These are phyloP conservation scores for rabbit (Oryctolagus cuniculus) DNA, from an alignment of 2,113 vertebrate genomes.

Conservation along the genomic window DNA sequence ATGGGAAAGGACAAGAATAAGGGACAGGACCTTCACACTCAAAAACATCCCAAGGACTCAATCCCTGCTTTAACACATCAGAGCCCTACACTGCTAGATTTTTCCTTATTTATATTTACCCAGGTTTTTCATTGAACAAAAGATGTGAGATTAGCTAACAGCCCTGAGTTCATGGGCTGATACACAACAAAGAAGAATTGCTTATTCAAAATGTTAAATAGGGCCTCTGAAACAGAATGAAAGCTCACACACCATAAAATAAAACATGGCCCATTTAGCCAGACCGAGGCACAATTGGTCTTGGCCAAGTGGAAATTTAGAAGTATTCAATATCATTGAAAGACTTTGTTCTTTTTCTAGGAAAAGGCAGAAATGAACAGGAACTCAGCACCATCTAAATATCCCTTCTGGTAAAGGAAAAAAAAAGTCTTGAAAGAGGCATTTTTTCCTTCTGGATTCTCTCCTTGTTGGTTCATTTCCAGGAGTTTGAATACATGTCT, in stretches of 20 bases:
- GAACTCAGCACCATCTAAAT: not conserved
- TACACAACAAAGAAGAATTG: constrained; percentile 41
- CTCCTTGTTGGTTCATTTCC: not conserved
- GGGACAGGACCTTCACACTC: not conserved
- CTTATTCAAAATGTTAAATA: constrained; percentile 58
- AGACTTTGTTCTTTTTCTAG: constrained; percentile 47
- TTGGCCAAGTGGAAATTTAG: constrained; percentile 46
- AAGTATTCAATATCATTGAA: constrained; percentile 64
- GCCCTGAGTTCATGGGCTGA: not conserved
- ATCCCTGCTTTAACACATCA: not conserved
- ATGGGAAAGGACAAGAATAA: not conserved
- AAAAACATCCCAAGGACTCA: not conserved
- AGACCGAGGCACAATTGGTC: not conserved
- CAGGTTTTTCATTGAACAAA: constrained; percentile 17
- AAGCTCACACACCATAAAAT: constrained; percentile 10
- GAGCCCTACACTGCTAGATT: not conserved
- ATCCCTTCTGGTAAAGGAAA: not conserved
- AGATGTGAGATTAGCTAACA: constrained; percentile 15
- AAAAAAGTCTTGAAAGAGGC: not conserved
- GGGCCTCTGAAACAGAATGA: constrained; percentile 35
- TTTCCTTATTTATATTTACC: constrained; percentile 8
- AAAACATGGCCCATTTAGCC: constrained; percentile 39
- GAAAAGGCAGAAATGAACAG: not conserved
- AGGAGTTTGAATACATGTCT: not conserved
- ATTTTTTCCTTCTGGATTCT: not conserved